A percentile compares a stretch with the other conserved stretches of the same genome.
phyloP scores from a whole-genome alignment of 1,140 invertebrate genomes.

The Coelopa frigida region DNA sequence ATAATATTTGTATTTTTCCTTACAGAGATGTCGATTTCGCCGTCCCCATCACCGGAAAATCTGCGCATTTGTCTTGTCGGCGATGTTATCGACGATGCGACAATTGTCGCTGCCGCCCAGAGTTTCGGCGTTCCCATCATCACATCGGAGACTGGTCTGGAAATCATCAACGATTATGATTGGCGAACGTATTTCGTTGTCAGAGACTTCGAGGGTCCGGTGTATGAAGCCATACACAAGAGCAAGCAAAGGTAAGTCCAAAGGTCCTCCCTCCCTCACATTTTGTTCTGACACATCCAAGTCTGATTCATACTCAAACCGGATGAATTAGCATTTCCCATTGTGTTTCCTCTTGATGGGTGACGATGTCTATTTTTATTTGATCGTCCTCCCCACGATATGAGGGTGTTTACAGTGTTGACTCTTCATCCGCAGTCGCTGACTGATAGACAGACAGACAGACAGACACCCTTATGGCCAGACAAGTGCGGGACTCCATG shows the following conservation, averaged over 20 bases:
- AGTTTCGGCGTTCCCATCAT: constrained; percentile 58
- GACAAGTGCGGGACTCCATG: too few species aligned
- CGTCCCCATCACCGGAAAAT: constrained; percentile 24
- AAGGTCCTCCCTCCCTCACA: too few species aligned
- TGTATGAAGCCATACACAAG: constrained; percentile 58
- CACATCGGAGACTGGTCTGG: constrained; percentile 53
- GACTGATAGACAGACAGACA: too few species aligned
- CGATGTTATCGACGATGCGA: constrained; percentile 47
- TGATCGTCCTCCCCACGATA: too few species aligned
- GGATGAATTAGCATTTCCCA: too few species aligned
- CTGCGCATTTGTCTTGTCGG: constrained; percentile 59
- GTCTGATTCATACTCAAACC: too few species aligned
- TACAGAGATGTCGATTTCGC: constrained; percentile 38
- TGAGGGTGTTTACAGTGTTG: too few species aligned
- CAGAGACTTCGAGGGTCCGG: constrained; percentile 59
- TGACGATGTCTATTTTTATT: too few species aligned
- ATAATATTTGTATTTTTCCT: constrained; percentile 6
- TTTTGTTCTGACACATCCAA: too few species aligned
- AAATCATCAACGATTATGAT: constrained; percentile 51
- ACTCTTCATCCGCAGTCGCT: too few species aligned
- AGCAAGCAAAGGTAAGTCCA: constrained; percentile 54
- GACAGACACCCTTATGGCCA: too few species aligned
- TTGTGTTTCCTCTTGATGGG: too few species aligned
- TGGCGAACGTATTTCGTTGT: constrained; percentile 65
- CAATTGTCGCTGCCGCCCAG: constrained; percentile 51